Evolutionary conservation across 2,113 vertebrate species (phyloP).

Genomic region (Furnarius figulus): DNA sequence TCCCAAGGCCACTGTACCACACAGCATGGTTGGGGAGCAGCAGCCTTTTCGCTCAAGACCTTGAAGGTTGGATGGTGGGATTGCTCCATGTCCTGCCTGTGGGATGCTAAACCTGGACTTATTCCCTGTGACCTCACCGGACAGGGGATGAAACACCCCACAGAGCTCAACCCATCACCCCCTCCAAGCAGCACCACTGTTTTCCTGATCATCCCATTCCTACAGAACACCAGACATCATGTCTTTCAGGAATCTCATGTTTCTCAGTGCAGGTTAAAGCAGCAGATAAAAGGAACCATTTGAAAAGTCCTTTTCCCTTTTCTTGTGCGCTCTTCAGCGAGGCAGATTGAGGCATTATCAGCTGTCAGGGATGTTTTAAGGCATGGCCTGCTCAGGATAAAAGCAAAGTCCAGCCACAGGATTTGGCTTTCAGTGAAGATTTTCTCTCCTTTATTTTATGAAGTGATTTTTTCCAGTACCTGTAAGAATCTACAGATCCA

Average conservation of each 20-base stretch:
- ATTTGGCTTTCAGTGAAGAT: background rate
- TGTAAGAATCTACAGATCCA: background rate
- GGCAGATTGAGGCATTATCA: background rate
- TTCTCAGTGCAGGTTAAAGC: background rate
- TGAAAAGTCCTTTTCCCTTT: constrained; percentile 12
- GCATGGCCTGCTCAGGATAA: background rate
- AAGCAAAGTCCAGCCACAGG: background rate
- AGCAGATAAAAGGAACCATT: background rate
- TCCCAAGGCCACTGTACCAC: accelerated
- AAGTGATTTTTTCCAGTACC: background rate
- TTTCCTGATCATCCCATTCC: background rate
- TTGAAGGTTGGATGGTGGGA: accelerated
- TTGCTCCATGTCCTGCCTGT: background rate
- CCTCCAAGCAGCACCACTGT: background rate
- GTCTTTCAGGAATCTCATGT: background rate
- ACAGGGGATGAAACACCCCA: background rate
- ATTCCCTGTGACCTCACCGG: accelerated
- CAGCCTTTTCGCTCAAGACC: background rate
- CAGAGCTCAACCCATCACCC: background rate
- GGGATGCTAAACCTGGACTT: accelerated
- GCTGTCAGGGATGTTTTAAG: constrained; percentile 12
- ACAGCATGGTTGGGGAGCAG: accelerated
- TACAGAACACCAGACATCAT: background rate
- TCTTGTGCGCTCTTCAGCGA: background rate
- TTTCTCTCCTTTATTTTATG: background rate